These are phyloP conservation scores for Aspiorhynchus laticeps DNA, from an alignment of 2,113 vertebrate species.

Conservation along the genomic window DNA sequence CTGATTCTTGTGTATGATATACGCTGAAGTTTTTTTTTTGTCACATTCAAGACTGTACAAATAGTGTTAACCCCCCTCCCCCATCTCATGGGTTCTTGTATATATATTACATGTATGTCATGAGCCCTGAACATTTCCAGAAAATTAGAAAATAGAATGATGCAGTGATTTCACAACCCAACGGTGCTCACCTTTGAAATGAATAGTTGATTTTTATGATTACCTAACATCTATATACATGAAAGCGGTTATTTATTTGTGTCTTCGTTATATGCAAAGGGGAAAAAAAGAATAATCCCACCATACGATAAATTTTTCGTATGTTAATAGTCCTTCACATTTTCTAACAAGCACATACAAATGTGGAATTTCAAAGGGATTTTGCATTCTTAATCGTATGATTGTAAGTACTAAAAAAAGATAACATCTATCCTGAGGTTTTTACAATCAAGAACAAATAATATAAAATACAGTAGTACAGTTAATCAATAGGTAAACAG, in stretches of 20 bases:
- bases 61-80: constrained; percentile 1
- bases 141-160: constrained; percentile 27
- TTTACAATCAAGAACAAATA: constrained; percentile 65
- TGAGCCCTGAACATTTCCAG: not conserved
- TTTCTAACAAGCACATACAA: constrained; percentile 12
- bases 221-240: constrained; percentile 47
- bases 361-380: constrained; percentile 18
- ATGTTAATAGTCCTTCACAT: constrained; percentile 22
- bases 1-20: constrained; percentile 3
- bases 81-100: not conserved
- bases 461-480: constrained; percentile 50
- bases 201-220: constrained; percentile 12
- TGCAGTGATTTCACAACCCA: constrained; percentile 20
- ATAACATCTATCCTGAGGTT: constrained; percentile 78
- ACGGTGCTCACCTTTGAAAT: constrained; percentile 6
- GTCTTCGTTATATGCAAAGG: constrained; percentile 47
- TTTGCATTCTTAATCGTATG: not conserved
- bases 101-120: not conserved
- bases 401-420: constrained; percentile 50
- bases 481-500: constrained; percentile 7
- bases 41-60: constrained; percentile 50
- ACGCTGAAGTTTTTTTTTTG: not conserved
- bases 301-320: constrained; percentile 30
- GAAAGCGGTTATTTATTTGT: constrained; percentile 12
- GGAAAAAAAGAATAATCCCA: not conserved